A percentile compares a stretch with the other conserved stretches of the same genome.
These are phyloP conservation scores for Albula goreensis DNA, from an alignment of 2,113 vertebrate species.

Conservation along the genomic window DNA sequence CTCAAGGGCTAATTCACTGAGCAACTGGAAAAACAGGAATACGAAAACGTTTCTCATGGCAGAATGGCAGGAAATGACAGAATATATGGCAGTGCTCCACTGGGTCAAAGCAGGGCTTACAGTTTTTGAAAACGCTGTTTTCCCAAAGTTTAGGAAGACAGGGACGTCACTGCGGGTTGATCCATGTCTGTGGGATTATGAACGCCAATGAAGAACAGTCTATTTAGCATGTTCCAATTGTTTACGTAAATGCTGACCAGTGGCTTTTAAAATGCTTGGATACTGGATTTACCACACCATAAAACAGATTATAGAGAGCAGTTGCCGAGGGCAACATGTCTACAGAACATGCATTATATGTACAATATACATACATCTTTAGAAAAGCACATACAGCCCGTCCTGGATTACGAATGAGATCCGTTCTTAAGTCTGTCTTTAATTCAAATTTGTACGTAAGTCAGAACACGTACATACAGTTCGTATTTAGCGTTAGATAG, in stretches of 20 bases:
- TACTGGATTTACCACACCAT: background rate
- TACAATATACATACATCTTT: too few species aligned
- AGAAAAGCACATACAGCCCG: too few species aligned
- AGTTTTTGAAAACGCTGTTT: background rate
- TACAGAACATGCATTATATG: too few species aligned
- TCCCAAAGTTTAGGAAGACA: background rate
- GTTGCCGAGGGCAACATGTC: too few species aligned
- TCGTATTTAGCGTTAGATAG: too few species aligned
- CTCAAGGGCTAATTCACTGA: conserved; percentile 2
- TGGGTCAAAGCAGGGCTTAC: background rate
- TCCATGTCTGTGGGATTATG: background rate
- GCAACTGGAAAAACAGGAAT: conserved; percentile 17
- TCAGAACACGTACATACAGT: too few species aligned
- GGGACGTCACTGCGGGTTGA: background rate
- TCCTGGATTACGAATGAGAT: too few species aligned
- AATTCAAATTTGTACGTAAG: too few species aligned
- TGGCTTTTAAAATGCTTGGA: background rate
- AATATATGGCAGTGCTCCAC: background rate
- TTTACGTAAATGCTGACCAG: background rate
- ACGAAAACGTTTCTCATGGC: background rate
- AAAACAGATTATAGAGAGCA: background rate
- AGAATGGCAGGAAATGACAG: conserved; percentile 17
- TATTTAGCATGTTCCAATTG: background rate
- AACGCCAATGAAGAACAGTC: background rate
- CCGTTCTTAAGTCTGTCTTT: too few species aligned